Percentiles rank a stretch among this genome's conserved stretches.
phyloP scores from a whole-genome alignment of 1,140 invertebrate species.

The Zaprionus lachaisei region DNA sequence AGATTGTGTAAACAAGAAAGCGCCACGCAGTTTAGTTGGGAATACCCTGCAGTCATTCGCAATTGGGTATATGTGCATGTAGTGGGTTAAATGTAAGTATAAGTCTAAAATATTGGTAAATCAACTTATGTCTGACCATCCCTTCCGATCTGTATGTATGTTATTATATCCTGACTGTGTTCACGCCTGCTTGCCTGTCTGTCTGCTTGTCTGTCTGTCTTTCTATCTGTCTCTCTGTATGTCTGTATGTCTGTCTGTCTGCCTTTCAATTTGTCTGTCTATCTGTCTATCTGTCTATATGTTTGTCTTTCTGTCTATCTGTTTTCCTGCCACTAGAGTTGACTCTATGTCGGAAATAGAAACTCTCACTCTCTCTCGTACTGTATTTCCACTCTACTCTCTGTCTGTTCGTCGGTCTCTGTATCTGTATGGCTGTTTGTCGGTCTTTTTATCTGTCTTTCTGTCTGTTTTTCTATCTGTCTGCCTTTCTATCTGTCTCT shows the following conservation, averaged over 20 bases:
- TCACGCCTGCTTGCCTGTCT: not conserved
- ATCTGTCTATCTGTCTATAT: too few species aligned
- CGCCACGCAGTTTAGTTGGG: slow-evolving; percentile 22
- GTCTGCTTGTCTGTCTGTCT: not conserved
- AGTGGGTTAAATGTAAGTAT: not conserved
- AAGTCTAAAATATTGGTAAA: not conserved
- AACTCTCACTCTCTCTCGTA: not conserved
- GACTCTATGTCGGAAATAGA: too few species aligned
- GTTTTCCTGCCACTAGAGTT: too few species aligned
- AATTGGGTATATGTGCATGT: not conserved
- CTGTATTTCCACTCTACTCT: not conserved
- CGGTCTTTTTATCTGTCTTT: too few species aligned
- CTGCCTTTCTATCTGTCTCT: not conserved
- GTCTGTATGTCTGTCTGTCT: not conserved
- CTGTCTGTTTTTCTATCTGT: not conserved
- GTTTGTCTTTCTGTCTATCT: not conserved
- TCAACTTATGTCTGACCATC: not conserved
- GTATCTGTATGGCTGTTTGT: not conserved
- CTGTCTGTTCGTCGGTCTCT: too few species aligned
- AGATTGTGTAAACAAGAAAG: slow-evolving; percentile 56
- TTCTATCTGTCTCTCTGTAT: not conserved
- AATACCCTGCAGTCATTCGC: not conserved
- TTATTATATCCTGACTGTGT: not conserved
- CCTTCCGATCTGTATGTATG: not conserved
- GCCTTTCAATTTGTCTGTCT: too few species aligned